Evolutionary conservation across 2,888 invertebrate genomes (phyloP).

Genomic region (Dicranocentrus wangi): DNA sequence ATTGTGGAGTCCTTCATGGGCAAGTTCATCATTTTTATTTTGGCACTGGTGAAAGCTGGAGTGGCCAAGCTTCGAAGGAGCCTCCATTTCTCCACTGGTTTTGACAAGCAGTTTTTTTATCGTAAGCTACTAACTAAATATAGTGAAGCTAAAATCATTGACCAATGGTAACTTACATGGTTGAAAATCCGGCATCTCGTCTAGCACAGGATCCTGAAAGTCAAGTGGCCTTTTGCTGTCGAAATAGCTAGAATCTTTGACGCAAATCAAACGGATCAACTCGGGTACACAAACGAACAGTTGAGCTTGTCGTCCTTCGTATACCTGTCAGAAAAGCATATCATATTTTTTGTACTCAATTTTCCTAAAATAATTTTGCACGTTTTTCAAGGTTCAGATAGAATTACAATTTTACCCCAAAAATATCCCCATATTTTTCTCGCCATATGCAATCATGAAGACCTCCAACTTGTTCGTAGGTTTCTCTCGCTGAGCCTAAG

Average conservation of each 20-base stretch:
- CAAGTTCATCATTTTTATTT: slow-evolving; percentile 62
- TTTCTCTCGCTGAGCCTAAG: slow-evolving; percentile 62
- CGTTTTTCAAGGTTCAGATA: too few species aligned
- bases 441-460: slow-evolving; percentile 65
- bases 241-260: slow-evolving; percentile 66
- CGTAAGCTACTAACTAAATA: background rate
- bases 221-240: slow-evolving; percentile 47
- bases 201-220: slow-evolving; percentile 60
- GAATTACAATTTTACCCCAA: slow-evolving; percentile 69
- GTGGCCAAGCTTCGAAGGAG: slow-evolving; percentile 49
- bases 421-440: slow-evolving; percentile 66
- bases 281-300: slow-evolving; percentile 64
- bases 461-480: slow-evolving; percentile 48
- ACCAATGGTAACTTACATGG: slow-evolving; percentile 13
- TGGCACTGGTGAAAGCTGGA: slow-evolving; percentile 54
- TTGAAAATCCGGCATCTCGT: slow-evolving; percentile 67
- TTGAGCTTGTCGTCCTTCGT: slow-evolving; percentile 64
- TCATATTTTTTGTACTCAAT: too few species aligned
- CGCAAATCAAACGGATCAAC: slow-evolving; percentile 54
- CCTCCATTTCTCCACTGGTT: slow-evolving; percentile 69
- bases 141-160: background rate
- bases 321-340: too few species aligned
- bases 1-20: slow-evolving; percentile 45
- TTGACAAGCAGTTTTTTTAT: too few species aligned
- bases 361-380: too few species aligned